phyloP scores from a whole-genome alignment of 2,113 vertebrate species.

The Epinephelus cyanopodus region DNA sequence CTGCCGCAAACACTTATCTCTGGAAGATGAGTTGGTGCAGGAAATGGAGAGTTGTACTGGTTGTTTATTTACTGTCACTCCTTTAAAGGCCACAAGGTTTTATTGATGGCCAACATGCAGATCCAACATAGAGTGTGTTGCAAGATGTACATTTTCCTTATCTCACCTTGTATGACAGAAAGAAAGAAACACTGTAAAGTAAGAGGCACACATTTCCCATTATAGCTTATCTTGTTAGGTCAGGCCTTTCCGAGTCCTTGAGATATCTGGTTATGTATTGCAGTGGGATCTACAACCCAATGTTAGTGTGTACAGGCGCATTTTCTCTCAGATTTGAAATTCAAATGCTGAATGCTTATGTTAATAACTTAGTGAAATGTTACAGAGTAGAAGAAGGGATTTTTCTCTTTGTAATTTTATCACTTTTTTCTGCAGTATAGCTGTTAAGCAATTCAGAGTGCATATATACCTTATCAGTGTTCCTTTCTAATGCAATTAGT shows the following conservation, averaged over 20 bases:
- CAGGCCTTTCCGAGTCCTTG: slow-evolving; percentile 20
- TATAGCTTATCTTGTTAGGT: slow-evolving; percentile 12
- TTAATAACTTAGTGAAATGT: background rate
- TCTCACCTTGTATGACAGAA: background rate
- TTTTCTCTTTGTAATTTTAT: background rate
- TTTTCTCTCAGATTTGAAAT: background rate
- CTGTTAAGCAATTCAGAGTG: background rate
- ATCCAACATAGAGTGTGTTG: background rate
- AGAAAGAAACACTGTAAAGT: background rate
- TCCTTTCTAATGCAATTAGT: slow-evolving; percentile 46
- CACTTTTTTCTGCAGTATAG: background rate
- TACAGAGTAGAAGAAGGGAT: background rate
- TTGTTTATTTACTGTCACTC: background rate
- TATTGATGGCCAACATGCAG: background rate
- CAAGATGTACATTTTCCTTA: background rate
- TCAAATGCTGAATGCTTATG: background rate
- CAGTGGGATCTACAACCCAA: background rate
- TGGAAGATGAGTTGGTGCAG: background rate
- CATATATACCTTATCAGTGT: slow-evolving; percentile 54
- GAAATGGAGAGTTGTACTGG: background rate
- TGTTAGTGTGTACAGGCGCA: background rate
- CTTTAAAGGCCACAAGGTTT: background rate
- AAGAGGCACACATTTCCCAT: background rate
- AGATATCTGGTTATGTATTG: slow-evolving; percentile 22
- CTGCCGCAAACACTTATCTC: background rate